These are phyloP conservation scores for Pogona vitticeps DNA, from an alignment of 2,113 vertebrate genomes.

Conservation along the genomic window DNA sequence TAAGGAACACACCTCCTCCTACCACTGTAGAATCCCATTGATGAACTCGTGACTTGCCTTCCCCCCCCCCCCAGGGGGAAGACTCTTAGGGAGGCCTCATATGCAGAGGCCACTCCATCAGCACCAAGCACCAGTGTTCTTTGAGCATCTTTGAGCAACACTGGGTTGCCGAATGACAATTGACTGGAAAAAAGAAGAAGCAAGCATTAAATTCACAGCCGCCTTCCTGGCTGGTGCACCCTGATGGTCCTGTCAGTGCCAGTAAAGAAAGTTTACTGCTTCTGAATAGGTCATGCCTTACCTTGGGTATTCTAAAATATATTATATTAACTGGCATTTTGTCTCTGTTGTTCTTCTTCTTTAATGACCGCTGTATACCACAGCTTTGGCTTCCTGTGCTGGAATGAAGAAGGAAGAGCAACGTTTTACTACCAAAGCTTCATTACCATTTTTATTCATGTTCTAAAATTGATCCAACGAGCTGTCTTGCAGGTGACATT, in stretches of 20 bases:
- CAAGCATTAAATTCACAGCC: neutral
- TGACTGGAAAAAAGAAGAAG: neutral
- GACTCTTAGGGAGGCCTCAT: too few relatives aligned
- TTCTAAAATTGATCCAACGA: constrained; percentile 16
- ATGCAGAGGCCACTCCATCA: too few relatives aligned
- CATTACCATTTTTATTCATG: constrained; percentile 27
- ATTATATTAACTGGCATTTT: constrained; percentile 5
- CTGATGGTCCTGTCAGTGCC: neutral
- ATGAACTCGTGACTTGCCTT: too few relatives aligned
- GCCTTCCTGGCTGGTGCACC: neutral
- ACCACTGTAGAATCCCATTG: too few relatives aligned
- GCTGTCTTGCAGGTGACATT: constrained; percentile 25
- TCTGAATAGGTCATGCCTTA: neutral
- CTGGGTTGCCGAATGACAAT: neutral
- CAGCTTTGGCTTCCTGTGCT: neutral
- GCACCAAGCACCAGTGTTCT: too few relatives aligned
- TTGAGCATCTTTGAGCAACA: too few relatives aligned
- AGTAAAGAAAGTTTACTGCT: neutral
- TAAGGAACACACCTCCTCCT: too few relatives aligned
- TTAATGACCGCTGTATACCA: constrained; percentile 2
- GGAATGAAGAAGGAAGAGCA: constrained; percentile 11
- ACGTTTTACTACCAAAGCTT: constrained; percentile 5
- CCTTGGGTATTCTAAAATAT: neutral
- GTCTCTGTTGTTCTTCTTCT: constrained; percentile 2
- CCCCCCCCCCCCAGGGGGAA: too few relatives aligned